These are phyloP conservation scores for Anguilla marmorata DNA, from an alignment of 2,797 vertebrate species.

Conservation along the genomic window DNA sequence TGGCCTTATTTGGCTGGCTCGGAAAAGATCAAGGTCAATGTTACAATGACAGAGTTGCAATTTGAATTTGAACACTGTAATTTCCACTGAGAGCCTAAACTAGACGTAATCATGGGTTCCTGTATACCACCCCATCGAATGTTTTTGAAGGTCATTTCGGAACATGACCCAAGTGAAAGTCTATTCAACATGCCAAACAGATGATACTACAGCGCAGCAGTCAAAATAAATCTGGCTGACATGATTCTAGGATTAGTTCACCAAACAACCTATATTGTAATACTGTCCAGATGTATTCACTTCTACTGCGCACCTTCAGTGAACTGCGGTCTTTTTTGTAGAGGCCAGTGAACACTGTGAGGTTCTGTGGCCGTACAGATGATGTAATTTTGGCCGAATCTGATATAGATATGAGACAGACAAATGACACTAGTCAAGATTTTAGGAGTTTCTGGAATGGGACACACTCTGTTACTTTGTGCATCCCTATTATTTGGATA, in stretches of 20 bases:
- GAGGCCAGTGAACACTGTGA: not conserved
- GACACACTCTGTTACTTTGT: not conserved
- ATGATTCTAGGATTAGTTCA: not conserved
- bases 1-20: not conserved
- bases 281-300: not conserved
- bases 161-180: not conserved
- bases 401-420: not conserved
- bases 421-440: not conserved
- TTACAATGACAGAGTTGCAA: constrained; percentile 2
- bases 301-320: not conserved
- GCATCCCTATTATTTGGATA: not conserved
- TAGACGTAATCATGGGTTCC: constrained; percentile 10
- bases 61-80: not conserved
- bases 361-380: not conserved
- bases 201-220: not conserved
- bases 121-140: not conserved
- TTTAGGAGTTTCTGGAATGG: not conserved
- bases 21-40: constrained; percentile 3
- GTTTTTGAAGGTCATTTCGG: constrained; percentile 15
- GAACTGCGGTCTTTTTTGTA: not conserved
- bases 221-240: not conserved
- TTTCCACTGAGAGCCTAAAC: constrained; percentile 11
- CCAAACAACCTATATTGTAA: not conserved
- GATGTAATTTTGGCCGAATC: not conserved
- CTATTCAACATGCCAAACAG: not conserved